Percentiles rank a stretch among this genome's conserved stretches.
Conservation (phyloP, 1,140 invertebrate genomes). For the Conus betulinus region DNA sequence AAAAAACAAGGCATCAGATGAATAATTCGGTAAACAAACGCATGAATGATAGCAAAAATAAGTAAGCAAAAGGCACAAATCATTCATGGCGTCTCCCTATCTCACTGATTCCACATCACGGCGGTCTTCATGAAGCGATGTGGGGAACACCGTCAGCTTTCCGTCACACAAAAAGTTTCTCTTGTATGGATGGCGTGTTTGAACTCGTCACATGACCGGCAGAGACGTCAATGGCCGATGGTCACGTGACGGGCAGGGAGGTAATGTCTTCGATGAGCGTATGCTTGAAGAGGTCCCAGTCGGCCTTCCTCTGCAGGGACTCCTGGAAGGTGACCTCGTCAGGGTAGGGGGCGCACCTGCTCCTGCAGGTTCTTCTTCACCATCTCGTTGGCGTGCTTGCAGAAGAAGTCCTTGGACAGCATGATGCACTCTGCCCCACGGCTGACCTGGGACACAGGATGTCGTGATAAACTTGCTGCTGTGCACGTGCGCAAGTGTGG, state of each 20-base stretch:
- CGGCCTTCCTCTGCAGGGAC: conserved; percentile 65
- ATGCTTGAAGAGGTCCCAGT: conserved; percentile 66
- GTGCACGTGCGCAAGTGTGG: no score
- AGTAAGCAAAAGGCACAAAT: no score
- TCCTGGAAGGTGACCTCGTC: conserved; percentile 65
- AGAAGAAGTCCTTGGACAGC: conserved; percentile 68
- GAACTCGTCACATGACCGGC: not conserved
- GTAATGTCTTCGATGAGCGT: conserved; percentile 59
- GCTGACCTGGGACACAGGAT: conserved; percentile 57
- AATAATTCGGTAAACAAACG: no score
- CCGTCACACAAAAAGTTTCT: not conserved
- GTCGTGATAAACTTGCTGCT: no score
- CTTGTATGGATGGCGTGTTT: not conserved
- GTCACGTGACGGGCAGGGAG: conserved; percentile 26
- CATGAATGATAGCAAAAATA: no score
- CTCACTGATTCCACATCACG: no score
- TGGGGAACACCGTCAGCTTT: not conserved
- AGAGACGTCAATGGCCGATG: not conserved
- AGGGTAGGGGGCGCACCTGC: conserved; percentile 62
- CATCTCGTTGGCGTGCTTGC: conserved; percentile 61
- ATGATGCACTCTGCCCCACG: conserved; percentile 72
- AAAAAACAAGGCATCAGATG: no score
- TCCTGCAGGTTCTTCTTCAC: conserved; percentile 59
- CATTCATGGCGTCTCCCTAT: no score
- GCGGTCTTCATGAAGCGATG: no score